phyloP scores from a whole-genome alignment of 2,797 vertebrate species.

The Pitangus sulphuratus region DNA sequence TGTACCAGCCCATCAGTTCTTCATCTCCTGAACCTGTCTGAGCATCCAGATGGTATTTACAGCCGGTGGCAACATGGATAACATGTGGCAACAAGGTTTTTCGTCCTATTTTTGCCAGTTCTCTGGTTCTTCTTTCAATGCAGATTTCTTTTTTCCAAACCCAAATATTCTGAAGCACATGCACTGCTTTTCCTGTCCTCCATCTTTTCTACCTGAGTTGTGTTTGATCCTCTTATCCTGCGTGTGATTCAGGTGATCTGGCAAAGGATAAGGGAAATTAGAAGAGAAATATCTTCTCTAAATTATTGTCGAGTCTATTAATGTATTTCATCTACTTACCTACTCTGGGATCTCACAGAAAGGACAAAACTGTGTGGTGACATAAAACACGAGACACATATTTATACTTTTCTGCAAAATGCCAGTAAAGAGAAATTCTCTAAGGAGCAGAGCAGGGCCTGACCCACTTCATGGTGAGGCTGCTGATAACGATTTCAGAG shows the following conservation, averaged over 20 bases:
- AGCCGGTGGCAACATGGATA: fast-evolving
- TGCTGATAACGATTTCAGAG: not conserved
- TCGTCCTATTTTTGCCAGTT: not conserved
- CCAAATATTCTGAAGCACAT: not conserved
- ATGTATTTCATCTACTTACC: not conserved
- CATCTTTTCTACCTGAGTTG: not conserved
- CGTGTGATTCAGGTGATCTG: not conserved
- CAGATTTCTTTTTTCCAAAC: not conserved
- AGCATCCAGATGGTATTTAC: not conserved
- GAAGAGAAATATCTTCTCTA: not conserved
- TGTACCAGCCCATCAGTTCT: not conserved
- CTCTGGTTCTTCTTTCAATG: not conserved
- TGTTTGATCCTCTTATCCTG: fast-evolving
- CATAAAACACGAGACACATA: not conserved
- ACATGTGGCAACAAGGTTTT: not conserved
- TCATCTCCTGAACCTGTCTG: not conserved
- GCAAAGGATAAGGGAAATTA: not conserved
- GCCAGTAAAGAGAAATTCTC: not conserved
- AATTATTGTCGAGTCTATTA: not conserved
- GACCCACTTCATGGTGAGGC: not conserved
- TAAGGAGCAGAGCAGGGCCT: not conserved
- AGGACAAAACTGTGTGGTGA: not conserved
- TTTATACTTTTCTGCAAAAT: not conserved
- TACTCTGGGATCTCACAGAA: not conserved
- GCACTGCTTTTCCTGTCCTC: not conserved